Percentiles rank a stretch among this genome's conserved stretches.
phyloP scores from a whole-genome alignment of 2,888 invertebrate genomes.

The Pyrrhosoma nymphula region DNA sequence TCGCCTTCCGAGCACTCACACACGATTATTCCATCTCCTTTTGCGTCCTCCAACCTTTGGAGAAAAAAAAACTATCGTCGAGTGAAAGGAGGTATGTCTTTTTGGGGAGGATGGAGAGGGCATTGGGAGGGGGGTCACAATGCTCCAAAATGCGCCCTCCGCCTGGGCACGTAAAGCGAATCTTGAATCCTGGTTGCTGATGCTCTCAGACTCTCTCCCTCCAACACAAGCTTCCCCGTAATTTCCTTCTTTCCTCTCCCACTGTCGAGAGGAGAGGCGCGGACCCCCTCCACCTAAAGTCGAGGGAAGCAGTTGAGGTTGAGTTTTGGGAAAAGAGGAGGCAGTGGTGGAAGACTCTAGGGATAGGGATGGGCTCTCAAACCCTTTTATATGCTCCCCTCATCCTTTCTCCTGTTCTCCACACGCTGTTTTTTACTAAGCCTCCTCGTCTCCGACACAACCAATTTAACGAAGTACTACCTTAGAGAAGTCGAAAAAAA shows the following conservation, averaged over 20 bases:
- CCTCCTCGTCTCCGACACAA: neutral
- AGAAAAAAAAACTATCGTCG: too few species aligned
- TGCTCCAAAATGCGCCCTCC: neutral
- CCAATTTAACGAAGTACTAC: neutral
- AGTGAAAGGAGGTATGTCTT: too few species aligned
- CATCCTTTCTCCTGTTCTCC: neutral
- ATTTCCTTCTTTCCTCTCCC: neutral
- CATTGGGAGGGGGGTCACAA: neutral
- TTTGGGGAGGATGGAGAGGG: too few species aligned
- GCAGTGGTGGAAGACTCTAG: neutral
- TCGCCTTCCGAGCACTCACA: neutral
- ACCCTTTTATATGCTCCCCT: slow-evolving; percentile 42
- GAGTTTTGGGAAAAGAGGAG: neutral
- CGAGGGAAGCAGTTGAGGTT: neutral
- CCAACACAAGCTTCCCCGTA: neutral
- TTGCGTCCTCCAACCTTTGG: neutral
- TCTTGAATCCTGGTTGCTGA: neutral
- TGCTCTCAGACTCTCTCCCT: neutral
- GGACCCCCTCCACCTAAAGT: neutral
- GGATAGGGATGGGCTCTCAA: slow-evolving; percentile 8
- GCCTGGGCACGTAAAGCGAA: neutral
- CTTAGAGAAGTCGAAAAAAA: neutral
- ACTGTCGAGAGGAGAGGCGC: neutral
- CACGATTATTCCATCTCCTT: neutral
- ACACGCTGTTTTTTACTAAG: neutral